These are phyloP conservation scores for Crossaster papposus DNA, from an alignment of 53 echinoderm and acorn worm species.

Conservation along the genomic window DNA sequence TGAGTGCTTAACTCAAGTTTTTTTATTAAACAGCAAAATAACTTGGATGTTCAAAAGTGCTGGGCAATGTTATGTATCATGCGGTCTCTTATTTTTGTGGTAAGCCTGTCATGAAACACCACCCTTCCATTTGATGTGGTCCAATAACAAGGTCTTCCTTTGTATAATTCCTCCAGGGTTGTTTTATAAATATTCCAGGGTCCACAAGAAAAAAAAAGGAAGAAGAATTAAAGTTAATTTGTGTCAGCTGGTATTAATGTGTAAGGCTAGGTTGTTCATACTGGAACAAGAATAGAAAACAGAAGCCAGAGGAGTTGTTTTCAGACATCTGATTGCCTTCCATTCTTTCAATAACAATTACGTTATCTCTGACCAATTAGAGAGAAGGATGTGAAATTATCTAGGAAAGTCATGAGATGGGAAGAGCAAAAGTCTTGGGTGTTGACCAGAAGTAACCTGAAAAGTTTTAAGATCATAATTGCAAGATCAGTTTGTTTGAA, in stretches of 20 bases:
- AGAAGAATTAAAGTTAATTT: constrained; percentile 13
- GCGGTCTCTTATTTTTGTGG: too few relatives aligned
- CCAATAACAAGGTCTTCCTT: not conserved
- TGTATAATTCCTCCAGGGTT: not conserved
- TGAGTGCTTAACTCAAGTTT: too few relatives aligned
- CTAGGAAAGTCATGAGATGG: not conserved
- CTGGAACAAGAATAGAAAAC: constrained; percentile 1
- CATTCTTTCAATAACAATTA: constrained; percentile 22
- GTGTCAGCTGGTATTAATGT: constrained; percentile 13
- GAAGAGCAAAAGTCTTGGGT: not conserved
- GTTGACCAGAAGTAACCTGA: not conserved
- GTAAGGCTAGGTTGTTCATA: not conserved
- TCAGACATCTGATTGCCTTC: not conserved
- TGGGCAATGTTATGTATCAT: not conserved
- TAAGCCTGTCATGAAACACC: too few relatives aligned
- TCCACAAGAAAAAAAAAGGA: not conserved
- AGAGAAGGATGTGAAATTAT: constrained; percentile 28
- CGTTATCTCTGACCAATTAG: constrained; percentile 6
- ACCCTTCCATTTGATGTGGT: too few relatives aligned
- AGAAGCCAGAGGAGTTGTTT: constrained; percentile 17
- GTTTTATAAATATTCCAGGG: not conserved
- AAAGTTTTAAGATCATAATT: constrained; percentile 5
- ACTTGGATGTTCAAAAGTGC: not conserved
- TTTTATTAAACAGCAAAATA: not conserved
- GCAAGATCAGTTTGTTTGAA: not conserved